Evolutionary conservation across 2,888 invertebrate species (phyloP), one percentile per base, ranked within the genome.

Genomic region (Lasioglossum villosulum): DNA sequence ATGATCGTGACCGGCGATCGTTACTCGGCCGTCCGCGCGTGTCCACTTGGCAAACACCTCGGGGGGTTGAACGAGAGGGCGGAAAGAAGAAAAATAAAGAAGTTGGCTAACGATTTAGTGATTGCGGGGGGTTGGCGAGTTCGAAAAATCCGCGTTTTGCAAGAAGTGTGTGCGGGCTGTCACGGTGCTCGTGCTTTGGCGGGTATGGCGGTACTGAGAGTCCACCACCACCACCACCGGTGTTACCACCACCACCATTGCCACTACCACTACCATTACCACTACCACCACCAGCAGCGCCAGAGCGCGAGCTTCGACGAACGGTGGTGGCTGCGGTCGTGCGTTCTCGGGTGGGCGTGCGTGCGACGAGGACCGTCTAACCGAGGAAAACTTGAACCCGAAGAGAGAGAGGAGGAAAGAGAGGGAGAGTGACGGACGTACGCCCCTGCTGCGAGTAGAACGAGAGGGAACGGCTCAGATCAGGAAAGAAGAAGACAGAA

Each of bases 131-230:
- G 45, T 74, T 56, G n/a, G 23, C 10, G 30, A 56, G 63, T 77
- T 42, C 52, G 71, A 85, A 84, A 80, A 89, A 82, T 83, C 78
- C 89, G 75, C 84, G 84, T 82, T 68, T 4, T 75, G 73, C 75
- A 34, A 78, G 80, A 75, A 88, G 84, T 85, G 84, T 87, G 84
- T 88, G 76, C 86, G 87, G 86, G 83, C 89, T 92, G 89, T 92
- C 93, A 91, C 93, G 93, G 91, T 93, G 94, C 92, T 94, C 93
- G 92, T 94, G 93, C 93, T 94, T 92, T 93, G 94, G 91, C 94
- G 95, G 94, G 91, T 95, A 95, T 95, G 95, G 94, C 94, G 94
- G 94, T 94, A 95, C 95, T 95, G 94, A 94, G 92, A 88, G 82
- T 83, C 89, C 83, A 84, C 90, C 90, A 90, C 90, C 89, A 89